Conservation (phyloP, 2,797 vertebrate genomes). For the Myioborus melanocephalus region DNA sequence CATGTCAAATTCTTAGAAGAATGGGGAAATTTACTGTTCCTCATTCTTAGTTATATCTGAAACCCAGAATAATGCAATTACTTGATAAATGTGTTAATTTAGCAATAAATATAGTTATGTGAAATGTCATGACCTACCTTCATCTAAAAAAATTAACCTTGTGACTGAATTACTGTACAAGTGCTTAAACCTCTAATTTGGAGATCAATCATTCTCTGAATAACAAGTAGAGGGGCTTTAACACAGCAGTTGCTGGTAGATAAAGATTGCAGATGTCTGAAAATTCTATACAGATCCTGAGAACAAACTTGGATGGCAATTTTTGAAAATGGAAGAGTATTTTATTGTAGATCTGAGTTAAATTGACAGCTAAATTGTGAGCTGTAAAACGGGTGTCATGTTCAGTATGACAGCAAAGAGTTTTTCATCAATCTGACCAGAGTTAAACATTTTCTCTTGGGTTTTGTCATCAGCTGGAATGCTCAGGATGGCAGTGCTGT, state of each 20-base stretch:
- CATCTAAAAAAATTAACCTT: not conserved
- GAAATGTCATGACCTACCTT: not conserved
- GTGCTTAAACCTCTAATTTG: not conserved
- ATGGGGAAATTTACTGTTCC: not conserved
- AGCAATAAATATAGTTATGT: not conserved
- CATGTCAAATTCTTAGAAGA: not conserved
- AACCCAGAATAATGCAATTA: not conserved
- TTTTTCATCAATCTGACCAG: accelerated
- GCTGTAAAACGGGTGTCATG: not conserved
- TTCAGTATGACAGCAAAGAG: not conserved
- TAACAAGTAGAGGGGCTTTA: not conserved
- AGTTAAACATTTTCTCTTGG: not conserved
- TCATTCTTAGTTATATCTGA: not conserved
- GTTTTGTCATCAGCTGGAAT: not conserved
- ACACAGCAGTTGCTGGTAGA: not conserved
- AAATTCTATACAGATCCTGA: not conserved
- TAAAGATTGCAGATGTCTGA: not conserved
- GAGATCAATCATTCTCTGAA: not conserved
- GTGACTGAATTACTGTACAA: not conserved
- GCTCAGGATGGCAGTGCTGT: not conserved
- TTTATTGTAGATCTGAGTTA: not conserved
- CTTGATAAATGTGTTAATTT: not conserved
- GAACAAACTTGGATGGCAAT: not conserved
- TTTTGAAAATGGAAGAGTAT: not conserved
- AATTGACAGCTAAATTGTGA: not conserved